Evolutionary conservation across 2,888 invertebrate species (phyloP).

Genomic region (Pedicia rivosa): DNA sequence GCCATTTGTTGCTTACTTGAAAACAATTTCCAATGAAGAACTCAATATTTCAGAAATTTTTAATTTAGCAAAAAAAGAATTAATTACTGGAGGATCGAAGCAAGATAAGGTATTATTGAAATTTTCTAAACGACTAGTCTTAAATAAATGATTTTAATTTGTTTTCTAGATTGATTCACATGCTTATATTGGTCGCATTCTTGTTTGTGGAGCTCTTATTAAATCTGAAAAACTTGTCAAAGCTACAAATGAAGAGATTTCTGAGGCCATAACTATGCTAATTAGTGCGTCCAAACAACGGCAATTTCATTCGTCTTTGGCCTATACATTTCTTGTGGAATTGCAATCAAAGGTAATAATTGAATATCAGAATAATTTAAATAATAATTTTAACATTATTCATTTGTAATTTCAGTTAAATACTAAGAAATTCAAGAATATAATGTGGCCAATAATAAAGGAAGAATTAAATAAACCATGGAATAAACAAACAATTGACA

Average conservation of each 20-base stretch:
- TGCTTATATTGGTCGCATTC: slow-evolving; percentile 50
- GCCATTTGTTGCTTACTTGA: slow-evolving; percentile 44
- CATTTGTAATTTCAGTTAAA: slow-evolving; percentile 29
- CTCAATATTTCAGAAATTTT: slow-evolving; percentile 37
- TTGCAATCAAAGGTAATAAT: slow-evolving; percentile 36
- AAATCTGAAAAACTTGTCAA: slow-evolving; percentile 42
- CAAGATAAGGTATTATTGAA: slow-evolving; percentile 16
- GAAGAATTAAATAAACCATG: slow-evolving; percentile 43
- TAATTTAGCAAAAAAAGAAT: slow-evolving; percentile 42
- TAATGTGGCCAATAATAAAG: slow-evolving; percentile 44
- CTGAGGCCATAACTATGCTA: slow-evolving; percentile 30
- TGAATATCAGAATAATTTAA: too few species aligned
- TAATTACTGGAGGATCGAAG: slow-evolving; percentile 31
- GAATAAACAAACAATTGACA: slow-evolving; percentile 46
- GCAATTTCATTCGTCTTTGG: slow-evolving; percentile 25
- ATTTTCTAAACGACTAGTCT: not conserved
- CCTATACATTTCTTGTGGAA: slow-evolving; percentile 43
- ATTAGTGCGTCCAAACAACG: slow-evolving; percentile 17
- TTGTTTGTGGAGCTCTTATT: slow-evolving; percentile 52
- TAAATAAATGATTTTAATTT: not conserved
- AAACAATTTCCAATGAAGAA: slow-evolving; percentile 24
- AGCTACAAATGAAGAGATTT: slow-evolving; percentile 34
- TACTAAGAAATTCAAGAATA: slow-evolving; percentile 35
- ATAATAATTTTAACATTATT: slow-evolving; percentile 4
- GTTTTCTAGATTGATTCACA: slow-evolving; percentile 52